Evolutionary conservation across 2,888 invertebrate species (phyloP), one percentile per base, ranked within the genome.

Genomic region (Xestobium rufovillosum): DNA sequence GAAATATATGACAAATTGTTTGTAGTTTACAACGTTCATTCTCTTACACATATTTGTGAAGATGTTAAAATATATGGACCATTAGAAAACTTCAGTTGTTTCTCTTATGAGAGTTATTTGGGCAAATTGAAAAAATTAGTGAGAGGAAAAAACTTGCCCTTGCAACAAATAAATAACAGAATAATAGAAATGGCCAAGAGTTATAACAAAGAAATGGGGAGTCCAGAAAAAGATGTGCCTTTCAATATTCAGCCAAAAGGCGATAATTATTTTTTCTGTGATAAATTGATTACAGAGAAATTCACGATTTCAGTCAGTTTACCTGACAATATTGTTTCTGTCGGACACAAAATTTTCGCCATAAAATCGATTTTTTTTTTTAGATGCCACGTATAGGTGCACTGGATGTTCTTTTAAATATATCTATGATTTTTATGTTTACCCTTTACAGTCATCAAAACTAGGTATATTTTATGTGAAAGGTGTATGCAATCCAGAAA

Each of bases 31-130:
- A 33, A 33, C 13, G 34, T 33, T n/a, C 34, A 33, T 14, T 33
- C 34, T 3, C 12, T 33, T 4, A 23, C 26, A 4, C 34, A 33
- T 12, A 13, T 26, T n/a, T 33, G 34, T 33, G 34, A 33, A 13
- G 36, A 41, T 25, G 29, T 36, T 13, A 10, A 25, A 26, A 10
- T 25, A 31, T 39, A 39, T 31, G 32, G 36, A 13, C 14, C 4
- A 15, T 15, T 40, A 26, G 25, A 40, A 14, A 16, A 32, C n/a
- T 36, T 15, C 25, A 31, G 26, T 25, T 40, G 40, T 26, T 40
- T 37, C 29, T 13, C 28, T 25, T 33, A 31, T 37, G 40, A 37
- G 23, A 37, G 33, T 28, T 32, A 36, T 14, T 40, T 17, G 19
- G 34, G 27, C 35, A 35, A 34, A 38, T 36, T 25, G 3, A n/a